Percentiles rank a stretch among this genome's conserved stretches.
phyloP scores from a whole-genome alignment of 1,140 invertebrate species.

The Arion vulgaris region DNA sequence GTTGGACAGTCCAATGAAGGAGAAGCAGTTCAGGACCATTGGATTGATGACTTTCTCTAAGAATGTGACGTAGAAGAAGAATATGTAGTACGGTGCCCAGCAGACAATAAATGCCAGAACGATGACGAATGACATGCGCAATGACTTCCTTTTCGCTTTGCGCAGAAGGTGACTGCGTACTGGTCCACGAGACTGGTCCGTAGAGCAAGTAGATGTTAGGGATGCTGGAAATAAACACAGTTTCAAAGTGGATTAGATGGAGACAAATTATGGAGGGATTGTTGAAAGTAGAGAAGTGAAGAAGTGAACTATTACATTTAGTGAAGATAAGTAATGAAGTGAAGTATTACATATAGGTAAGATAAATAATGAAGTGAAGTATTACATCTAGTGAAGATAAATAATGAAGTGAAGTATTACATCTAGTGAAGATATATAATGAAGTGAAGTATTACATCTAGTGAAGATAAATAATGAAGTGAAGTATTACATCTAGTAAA shows the following conservation, averaged over 20 bases:
- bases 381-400: too few relatives aligned
- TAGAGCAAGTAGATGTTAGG: slow-evolving; percentile 32
- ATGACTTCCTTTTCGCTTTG: slow-evolving; percentile 86
- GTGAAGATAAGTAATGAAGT: too few relatives aligned
- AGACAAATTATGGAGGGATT: not conserved
- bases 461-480: too few relatives aligned
- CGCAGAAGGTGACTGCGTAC: slow-evolving; percentile 75
- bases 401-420: too few relatives aligned
- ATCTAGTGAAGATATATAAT: too few relatives aligned
- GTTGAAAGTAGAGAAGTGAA: too few relatives aligned
- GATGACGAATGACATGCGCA: slow-evolving; percentile 87
- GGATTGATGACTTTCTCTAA: slow-evolving; percentile 75
- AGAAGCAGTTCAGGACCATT: slow-evolving; percentile 76
- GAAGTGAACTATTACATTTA: too few relatives aligned
- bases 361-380: too few relatives aligned
- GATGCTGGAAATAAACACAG: slow-evolving; percentile 23
- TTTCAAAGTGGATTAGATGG: not conserved
- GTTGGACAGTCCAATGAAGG: slow-evolving; percentile 83
- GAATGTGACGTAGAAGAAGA: slow-evolving; percentile 79
- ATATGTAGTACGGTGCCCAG: slow-evolving; percentile 80
- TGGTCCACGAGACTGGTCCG: slow-evolving; percentile 57
- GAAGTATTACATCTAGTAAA: too few relatives aligned
- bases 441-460: too few relatives aligned
- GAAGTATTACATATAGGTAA: too few relatives aligned
- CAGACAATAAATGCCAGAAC: slow-evolving; percentile 75